phyloP scores from a whole-genome alignment of 2,888 invertebrate species.

The Phaonia tiefii region DNA sequence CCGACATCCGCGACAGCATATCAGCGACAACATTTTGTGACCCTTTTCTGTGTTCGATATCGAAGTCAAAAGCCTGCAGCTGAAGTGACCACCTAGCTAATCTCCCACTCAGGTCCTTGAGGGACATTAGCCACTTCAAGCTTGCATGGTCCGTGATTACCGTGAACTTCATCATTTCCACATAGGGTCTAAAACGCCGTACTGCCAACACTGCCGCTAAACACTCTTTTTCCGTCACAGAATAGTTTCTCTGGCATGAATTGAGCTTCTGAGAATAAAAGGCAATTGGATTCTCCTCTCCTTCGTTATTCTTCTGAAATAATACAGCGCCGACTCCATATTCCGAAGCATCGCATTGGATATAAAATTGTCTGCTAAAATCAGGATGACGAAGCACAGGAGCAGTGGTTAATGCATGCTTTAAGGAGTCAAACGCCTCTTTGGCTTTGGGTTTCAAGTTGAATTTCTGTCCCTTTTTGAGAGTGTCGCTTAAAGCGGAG shows the following conservation, averaged over 20 bases:
- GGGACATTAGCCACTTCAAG: slow-evolving; percentile 29
- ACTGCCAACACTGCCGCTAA: slow-evolving; percentile 41
- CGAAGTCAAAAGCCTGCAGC: slow-evolving; percentile 29
- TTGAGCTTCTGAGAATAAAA: slow-evolving; percentile 34
- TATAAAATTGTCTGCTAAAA: slow-evolving; percentile 51
- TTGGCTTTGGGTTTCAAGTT: slow-evolving; percentile 43
- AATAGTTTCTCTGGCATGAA: slow-evolving; percentile 34
- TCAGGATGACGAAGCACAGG: slow-evolving; percentile 57
- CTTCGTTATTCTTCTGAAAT: slow-evolving; percentile 36
- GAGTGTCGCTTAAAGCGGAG: slow-evolving; percentile 20
- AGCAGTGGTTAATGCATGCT: slow-evolving; percentile 47
- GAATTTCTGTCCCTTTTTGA: slow-evolving; percentile 48
- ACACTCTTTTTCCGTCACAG: slow-evolving; percentile 54
- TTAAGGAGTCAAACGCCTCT: slow-evolving; percentile 44
- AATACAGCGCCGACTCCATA: slow-evolving; percentile 43
- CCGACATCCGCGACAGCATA: neutral
- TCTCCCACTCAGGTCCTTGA: slow-evolving; percentile 18
- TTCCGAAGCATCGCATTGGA: slow-evolving; percentile 62
- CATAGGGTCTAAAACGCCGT: slow-evolving; percentile 48
- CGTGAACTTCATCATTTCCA: slow-evolving; percentile 40
- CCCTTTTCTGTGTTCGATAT: slow-evolving; percentile 38
- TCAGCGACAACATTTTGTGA: slow-evolving; percentile 40
- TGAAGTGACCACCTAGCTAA: slow-evolving; percentile 29
- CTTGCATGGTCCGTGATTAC: slow-evolving; percentile 18
- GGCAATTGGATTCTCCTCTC: slow-evolving; percentile 34